These are phyloP conservation scores for Mesaphorura yosii DNA, from an alignment of 1,140 invertebrate genomes.

Conservation along the genomic window DNA sequence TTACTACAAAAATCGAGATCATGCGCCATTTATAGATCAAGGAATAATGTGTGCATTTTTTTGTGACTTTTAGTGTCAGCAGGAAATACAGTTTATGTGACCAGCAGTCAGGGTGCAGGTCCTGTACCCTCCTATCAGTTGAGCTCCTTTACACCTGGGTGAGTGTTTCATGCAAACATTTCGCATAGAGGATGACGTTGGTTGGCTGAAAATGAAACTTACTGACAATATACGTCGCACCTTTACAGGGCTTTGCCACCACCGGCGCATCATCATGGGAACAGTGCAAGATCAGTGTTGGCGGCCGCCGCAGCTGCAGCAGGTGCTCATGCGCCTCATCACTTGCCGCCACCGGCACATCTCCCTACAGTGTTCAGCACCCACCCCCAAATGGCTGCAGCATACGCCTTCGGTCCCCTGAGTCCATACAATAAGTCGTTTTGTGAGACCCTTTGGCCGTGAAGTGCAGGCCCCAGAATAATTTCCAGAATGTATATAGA, in stretches of 20 bases:
- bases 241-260: constrained; percentile 61
- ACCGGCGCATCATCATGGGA: constrained; percentile 75
- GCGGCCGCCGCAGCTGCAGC: constrained; percentile 39
- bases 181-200: not conserved
- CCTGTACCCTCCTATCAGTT: constrained; percentile 29
- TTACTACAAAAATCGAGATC: too few relatives aligned
- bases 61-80: constrained; percentile 14
- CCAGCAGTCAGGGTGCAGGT: constrained; percentile 23
- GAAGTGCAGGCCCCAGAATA: not conserved
- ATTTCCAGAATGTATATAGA: not conserved
- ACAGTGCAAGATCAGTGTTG: constrained; percentile 62
- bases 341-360: constrained; percentile 71
- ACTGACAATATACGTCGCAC: not conserved
- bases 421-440: constrained; percentile 42
- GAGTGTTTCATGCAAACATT: constrained; percentile 15
- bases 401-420: constrained; percentile 54
- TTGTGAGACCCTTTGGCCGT: not conserved
- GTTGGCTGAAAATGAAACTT: too few relatives aligned
- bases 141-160: constrained; percentile 33
- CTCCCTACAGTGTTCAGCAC: constrained; percentile 56
- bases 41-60: too few relatives aligned
- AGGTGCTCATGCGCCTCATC: constrained; percentile 39
- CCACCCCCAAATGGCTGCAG: constrained; percentile 49
- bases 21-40: too few relatives aligned
- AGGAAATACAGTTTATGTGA: constrained; percentile 28